Evolutionary conservation across 2,888 invertebrate species (phyloP).

Genomic region (Subacronicta megacephala): DNA sequence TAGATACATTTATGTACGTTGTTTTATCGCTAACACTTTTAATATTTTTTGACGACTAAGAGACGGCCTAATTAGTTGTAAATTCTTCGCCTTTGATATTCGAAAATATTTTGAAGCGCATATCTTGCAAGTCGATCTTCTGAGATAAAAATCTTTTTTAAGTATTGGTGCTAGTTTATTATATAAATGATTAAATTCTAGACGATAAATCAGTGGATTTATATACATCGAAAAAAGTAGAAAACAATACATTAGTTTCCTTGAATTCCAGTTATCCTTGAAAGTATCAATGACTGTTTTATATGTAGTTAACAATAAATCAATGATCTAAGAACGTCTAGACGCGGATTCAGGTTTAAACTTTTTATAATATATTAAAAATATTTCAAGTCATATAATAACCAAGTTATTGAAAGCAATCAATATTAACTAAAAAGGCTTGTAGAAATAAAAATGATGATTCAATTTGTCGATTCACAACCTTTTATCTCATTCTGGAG

Average conservation of each 20-base stretch:
- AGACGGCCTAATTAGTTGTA: too few species aligned
- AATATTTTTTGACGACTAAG: too few species aligned
- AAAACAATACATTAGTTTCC: constrained; percentile 20
- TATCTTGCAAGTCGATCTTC: too few species aligned
- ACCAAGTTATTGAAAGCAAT: constrained; percentile 46
- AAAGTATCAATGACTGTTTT: constrained; percentile 34
- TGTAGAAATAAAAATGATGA: constrained; percentile 41
- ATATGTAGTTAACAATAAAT: constrained; percentile 47
- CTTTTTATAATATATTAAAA: constrained; percentile 35
- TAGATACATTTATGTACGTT: too few species aligned
- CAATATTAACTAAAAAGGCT: constrained; percentile 35
- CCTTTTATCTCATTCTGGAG: constrained; percentile 12
- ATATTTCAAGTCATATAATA: constrained; percentile 32
- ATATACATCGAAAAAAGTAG: constrained; percentile 13
- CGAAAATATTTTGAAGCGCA: too few species aligned
- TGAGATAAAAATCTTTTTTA: not conserved
- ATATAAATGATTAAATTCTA: constrained; percentile 14
- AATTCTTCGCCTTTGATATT: too few species aligned
- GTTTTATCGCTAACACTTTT: not conserved
- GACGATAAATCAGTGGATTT: constrained; percentile 36
- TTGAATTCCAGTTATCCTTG: constrained; percentile 29
- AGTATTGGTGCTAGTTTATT: constrained; percentile 1
- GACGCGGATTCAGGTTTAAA: constrained; percentile 19
- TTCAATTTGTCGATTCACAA: constrained; percentile 35
- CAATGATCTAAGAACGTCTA: constrained; percentile 42